Conservation (phyloP, 1,140 invertebrate genomes). For the Trichoplusia ni region DNA sequence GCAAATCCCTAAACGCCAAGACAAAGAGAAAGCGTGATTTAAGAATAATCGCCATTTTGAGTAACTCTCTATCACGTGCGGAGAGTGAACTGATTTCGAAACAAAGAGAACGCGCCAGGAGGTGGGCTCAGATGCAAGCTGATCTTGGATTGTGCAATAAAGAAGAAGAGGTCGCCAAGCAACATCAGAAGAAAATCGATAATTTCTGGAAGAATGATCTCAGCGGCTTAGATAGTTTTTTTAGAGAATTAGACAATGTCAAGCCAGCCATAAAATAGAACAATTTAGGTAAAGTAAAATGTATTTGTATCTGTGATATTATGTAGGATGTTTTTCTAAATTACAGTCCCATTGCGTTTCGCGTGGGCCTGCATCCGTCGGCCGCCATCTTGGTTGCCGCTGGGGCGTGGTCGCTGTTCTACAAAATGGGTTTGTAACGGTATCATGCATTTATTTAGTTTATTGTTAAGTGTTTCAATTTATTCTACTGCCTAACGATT, state of each 20-base stretch:
- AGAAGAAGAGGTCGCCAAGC: constrained; percentile 71
- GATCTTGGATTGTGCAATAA: constrained; percentile 73
- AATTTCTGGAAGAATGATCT: constrained; percentile 79
- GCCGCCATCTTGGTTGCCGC: constrained; percentile 80
- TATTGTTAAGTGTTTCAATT: constrained; percentile 73
- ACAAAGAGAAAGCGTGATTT: constrained; percentile 76
- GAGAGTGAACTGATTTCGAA: constrained; percentile 72
- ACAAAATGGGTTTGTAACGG: constrained; percentile 79
- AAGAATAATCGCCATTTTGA: constrained; percentile 76
- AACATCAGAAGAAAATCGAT: constrained; percentile 73
- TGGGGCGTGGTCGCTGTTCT: constrained; percentile 69
- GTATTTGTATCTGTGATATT: constrained; percentile 76
- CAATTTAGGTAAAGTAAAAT: constrained; percentile 65
- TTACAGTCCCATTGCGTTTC: constrained; percentile 81
- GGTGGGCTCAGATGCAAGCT: constrained; percentile 77
- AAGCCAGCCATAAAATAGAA: constrained; percentile 60
- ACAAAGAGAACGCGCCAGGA: constrained; percentile 79
- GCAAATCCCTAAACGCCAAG: constrained; percentile 72
- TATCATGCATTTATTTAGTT: constrained; percentile 79
- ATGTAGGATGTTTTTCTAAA: constrained; percentile 80
- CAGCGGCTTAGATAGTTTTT: constrained; percentile 78
- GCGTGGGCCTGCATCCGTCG: constrained; percentile 79
- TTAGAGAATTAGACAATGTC: constrained; percentile 76
- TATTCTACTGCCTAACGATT: constrained; percentile 63
- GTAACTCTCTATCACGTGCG: constrained; percentile 67